These are phyloP conservation scores for Stichodactyla mertensii DNA, from an alignment of 64 coral and sea anemone species.

Conservation along the genomic window DNA sequence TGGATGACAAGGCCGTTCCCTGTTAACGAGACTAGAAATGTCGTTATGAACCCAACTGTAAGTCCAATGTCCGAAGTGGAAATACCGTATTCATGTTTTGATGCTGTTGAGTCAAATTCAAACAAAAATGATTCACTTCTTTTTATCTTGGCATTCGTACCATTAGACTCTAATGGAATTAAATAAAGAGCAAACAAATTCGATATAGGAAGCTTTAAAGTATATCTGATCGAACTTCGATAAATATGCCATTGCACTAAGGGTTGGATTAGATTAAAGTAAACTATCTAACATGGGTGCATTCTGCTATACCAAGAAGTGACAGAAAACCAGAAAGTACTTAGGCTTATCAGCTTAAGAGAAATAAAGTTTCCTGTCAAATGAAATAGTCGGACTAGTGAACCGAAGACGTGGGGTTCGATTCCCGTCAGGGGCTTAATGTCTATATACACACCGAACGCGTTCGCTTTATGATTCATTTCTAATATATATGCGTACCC, in stretches of 20 bases:
- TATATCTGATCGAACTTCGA: no score
- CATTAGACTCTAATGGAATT: no score
- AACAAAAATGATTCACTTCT: neutral
- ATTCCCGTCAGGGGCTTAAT: no score
- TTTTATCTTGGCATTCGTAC: neutral
- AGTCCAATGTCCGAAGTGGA: neutral
- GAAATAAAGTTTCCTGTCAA: neutral
- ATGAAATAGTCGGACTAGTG: no score
- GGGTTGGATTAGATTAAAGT: neutral
- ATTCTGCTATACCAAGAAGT: neutral
- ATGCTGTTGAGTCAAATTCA: neutral
- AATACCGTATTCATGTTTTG: neutral
- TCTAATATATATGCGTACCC: no score
- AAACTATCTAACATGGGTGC: neutral
- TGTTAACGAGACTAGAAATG: conserved; percentile 1
- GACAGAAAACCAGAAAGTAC: neutral
- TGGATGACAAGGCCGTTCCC: conserved; percentile 36
- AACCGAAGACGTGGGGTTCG: no score
- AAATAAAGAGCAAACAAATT: no score
- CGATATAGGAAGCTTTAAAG: no score
- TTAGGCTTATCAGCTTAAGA: neutral
- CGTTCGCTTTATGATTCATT: no score
- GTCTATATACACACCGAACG: no score
- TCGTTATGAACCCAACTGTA: neutral
- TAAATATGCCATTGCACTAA: no score